phyloP scores from a whole-genome alignment of 2,797 vertebrate species.

The Geotria australis region DNA sequence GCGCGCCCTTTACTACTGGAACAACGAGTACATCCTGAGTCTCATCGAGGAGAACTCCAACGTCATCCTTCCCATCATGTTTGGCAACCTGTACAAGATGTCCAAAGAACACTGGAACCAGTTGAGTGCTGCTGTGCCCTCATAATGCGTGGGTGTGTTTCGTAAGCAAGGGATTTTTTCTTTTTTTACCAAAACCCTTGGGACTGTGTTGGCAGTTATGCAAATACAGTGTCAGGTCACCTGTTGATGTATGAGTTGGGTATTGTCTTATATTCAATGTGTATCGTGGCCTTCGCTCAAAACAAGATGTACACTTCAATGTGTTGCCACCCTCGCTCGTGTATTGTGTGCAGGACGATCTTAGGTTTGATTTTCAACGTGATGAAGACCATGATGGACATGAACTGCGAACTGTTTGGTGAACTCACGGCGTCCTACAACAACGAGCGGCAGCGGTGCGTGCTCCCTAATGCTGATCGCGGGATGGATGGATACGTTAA shows the following conservation, averaged over 20 bases:
- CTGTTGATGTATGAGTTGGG: too few relatives aligned
- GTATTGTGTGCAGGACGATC: not conserved
- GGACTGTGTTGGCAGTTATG: too few relatives aligned
- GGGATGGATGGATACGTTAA: too few relatives aligned
- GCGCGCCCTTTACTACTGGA: slow-evolving; percentile 85
- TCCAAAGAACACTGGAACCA: slow-evolving; percentile 91
- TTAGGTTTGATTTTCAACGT: not conserved
- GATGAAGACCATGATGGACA: not conserved
- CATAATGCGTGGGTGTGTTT: too few relatives aligned
- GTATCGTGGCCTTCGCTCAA: too few relatives aligned
- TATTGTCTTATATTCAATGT: too few relatives aligned
- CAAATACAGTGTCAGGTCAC: too few relatives aligned
- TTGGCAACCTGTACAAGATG: slow-evolving; percentile 57
- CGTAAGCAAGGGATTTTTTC: too few relatives aligned
- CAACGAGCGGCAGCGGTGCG: not conserved
- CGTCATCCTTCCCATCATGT: slow-evolving; percentile 63
- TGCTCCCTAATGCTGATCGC: too few relatives aligned
- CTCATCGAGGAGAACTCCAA: slow-evolving; percentile 80
- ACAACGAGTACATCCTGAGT: slow-evolving; percentile 74
- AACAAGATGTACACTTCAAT: too few relatives aligned
- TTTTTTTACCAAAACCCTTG: too few relatives aligned
- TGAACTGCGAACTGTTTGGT: not conserved
- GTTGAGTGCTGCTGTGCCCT: slow-evolving; percentile 7
- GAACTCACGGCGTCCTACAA: not conserved
- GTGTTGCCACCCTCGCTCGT: not conserved